Evolutionary conservation across 2,888 invertebrate species (phyloP).

Genomic region (Coremacera marginata): DNA sequence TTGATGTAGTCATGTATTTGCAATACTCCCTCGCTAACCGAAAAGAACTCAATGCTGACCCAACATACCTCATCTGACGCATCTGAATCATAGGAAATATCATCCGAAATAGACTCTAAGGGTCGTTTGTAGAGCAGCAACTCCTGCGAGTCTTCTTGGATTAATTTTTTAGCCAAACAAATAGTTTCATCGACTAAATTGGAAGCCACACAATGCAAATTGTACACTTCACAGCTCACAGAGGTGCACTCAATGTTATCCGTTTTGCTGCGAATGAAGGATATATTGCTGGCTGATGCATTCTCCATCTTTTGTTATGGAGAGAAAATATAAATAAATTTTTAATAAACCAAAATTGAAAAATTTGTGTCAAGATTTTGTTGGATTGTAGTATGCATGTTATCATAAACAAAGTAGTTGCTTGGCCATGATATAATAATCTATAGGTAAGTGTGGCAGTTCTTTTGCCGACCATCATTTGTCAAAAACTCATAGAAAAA

Average conservation of each 20-base stretch:
- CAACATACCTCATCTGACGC: conserved; percentile 35
- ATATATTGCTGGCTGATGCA: neutral
- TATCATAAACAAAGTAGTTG: no score
- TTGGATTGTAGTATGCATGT: no score
- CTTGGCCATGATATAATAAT: no score
- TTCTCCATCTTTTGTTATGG: neutral
- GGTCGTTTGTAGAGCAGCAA: conserved; percentile 55
- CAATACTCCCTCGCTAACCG: conserved; percentile 48
- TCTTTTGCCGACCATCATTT: no score
- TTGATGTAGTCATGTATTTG: conserved; percentile 58
- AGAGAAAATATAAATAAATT: neutral
- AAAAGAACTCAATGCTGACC: conserved; percentile 53
- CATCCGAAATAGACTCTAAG: neutral
- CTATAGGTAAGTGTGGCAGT: no score
- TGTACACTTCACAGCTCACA: neutral
- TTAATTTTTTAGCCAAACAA: conserved; percentile 51
- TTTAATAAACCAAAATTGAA: neutral
- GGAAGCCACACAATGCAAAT: neutral
- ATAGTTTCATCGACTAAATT: conserved; percentile 44
- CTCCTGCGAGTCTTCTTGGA: conserved; percentile 52
- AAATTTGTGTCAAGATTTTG: neutral
- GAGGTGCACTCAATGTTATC: neutral
- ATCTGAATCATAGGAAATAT: no score
- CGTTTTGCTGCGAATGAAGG: neutral
- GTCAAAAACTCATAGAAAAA: no score